A percentile compares a stretch with the other conserved stretches of the same genome.
phyloP scores from a whole-genome alignment of 1,140 invertebrate genomes.

The Cephus cinctus region DNA sequence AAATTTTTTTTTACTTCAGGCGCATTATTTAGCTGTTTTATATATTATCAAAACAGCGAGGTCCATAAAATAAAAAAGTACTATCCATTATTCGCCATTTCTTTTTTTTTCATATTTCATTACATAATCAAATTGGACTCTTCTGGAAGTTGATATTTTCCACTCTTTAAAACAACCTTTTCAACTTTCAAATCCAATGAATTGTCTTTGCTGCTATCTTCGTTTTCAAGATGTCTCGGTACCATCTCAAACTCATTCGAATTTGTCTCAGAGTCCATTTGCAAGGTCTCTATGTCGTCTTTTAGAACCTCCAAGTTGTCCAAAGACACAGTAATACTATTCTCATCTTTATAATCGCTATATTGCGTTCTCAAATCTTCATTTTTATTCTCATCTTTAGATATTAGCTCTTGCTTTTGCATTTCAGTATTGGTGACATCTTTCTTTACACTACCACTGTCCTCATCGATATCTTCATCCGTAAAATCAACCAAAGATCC shows the following conservation, averaged over 20 bases:
- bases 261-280: conserved; percentile 26
- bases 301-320: not conserved
- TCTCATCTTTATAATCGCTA: not conserved
- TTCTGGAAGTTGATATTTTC: conserved; percentile 38
- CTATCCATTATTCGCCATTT: too few species aligned
- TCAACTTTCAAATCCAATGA: conserved; percentile 39
- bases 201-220: conserved; percentile 35
- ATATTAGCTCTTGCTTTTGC: not conserved
- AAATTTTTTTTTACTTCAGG: too few species aligned
- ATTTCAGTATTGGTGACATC: too few species aligned
- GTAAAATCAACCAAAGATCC: not conserved
- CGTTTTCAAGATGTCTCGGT: conserved; percentile 26
- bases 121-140: conserved; percentile 43
- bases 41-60: too few species aligned
- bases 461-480: not conserved
- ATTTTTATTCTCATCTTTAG: not conserved
- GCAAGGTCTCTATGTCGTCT: not conserved
- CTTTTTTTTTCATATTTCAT: too few species aligned
- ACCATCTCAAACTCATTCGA: conserved; percentile 44
- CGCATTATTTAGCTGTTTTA: too few species aligned
- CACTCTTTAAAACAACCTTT: conserved; percentile 25
- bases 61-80: too few species aligned
- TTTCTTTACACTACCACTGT: not conserved
- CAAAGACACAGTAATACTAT: not conserved
- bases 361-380: not conserved